Percentiles rank a stretch among this genome's conserved stretches.
Evolutionary conservation across 2,113 vertebrate species (phyloP).

Genomic region (Nicator chloris): DNA sequence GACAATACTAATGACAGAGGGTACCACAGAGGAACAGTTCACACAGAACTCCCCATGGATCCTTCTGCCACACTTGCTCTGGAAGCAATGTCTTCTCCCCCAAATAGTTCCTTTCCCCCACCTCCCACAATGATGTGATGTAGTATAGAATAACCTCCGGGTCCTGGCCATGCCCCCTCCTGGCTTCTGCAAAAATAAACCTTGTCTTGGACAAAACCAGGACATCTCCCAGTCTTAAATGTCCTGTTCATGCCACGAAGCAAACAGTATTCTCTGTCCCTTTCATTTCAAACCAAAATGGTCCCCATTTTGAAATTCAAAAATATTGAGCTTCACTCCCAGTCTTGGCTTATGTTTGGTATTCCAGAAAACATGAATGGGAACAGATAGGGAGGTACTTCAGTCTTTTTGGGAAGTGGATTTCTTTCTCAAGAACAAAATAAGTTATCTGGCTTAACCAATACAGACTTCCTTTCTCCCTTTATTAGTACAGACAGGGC

Average conservation of each 20-base stretch:
- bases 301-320: not conserved
- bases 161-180: fast-evolving
- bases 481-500: not conserved
- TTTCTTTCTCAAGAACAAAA: not conserved
- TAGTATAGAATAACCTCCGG: not conserved
- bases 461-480: not conserved
- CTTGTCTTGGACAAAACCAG: not conserved
- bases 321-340: not conserved
- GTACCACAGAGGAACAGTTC: not conserved
- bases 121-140: not conserved
- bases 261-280: not conserved
- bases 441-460: not conserved
- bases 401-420: not conserved
- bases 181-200: not conserved
- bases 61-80: not conserved
- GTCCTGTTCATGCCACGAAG: not conserved
- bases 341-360: not conserved
- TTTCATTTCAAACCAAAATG: not conserved
- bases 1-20: not conserved
- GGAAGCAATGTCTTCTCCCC: not conserved
- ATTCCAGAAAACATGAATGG: not conserved
- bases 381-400: not conserved
- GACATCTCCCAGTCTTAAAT: not conserved
- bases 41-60: not conserved
- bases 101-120: not conserved